These are phyloP conservation scores for Lasius fuliginosus DNA, from an alignment of 2,888 invertebrate species.

Conservation along the genomic window DNA sequence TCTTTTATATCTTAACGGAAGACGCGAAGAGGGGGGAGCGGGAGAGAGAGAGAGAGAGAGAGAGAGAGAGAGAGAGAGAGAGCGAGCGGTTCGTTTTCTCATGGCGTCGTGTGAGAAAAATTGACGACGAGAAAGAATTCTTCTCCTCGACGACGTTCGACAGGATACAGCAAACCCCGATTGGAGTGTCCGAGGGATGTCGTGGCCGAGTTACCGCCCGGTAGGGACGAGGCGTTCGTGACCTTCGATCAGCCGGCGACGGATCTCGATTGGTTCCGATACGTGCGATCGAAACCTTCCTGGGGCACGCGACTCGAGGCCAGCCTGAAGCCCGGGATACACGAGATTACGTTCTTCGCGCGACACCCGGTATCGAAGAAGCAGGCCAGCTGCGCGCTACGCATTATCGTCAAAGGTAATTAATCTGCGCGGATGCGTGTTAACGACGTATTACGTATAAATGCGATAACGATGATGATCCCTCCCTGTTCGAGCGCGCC, in stretches of 20 bases:
- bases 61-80: no score
- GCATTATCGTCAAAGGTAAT: conserved; percentile 85
- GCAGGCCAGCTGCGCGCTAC: conserved; percentile 86
- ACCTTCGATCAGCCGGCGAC: conserved; percentile 87
- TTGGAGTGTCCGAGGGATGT: conserved; percentile 87
- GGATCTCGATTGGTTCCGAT: conserved; percentile 87
- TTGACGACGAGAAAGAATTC: background rate
- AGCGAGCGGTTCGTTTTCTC: background rate
- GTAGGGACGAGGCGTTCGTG: conserved; percentile 86
- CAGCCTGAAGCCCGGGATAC: conserved; percentile 86
- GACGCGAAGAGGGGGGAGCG: background rate
- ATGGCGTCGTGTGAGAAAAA: background rate
- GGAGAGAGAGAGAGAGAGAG: background rate
- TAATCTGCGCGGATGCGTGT: conserved; percentile 60
- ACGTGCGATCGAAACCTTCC: conserved; percentile 87
- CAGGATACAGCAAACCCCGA: conserved; percentile 87
- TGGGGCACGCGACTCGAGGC: conserved; percentile 87
- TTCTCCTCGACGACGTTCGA: background rate
- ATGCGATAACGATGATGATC: conserved; percentile 46
- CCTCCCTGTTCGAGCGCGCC: conserved; percentile 25
- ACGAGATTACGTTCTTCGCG: conserved; percentile 87
- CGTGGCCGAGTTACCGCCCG: conserved; percentile 85
- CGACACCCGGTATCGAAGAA: conserved; percentile 87
- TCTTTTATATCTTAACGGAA: background rate
- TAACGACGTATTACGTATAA: conserved; percentile 59